A percentile compares a stretch with the other conserved stretches of the same genome.
Conservation (phyloP, 64 coral and sea anemone species). For the Montipora efflorescens region DNA sequence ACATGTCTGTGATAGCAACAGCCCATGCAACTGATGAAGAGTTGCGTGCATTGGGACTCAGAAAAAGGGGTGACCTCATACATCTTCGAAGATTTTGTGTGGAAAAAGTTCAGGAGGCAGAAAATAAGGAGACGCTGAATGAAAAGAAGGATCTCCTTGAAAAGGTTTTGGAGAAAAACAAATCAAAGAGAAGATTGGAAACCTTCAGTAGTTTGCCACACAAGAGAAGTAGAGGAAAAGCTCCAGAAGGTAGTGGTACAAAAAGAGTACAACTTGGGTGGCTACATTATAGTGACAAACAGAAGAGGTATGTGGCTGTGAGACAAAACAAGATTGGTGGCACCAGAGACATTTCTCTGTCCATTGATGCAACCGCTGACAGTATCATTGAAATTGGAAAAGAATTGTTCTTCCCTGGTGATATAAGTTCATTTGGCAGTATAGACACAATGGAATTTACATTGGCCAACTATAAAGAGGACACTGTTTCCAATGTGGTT, state of each 20-base stretch:
- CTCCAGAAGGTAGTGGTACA: constrained; percentile 55
- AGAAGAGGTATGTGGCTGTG: constrained; percentile 49
- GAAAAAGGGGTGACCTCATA: constrained; percentile 37
- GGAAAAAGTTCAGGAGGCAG: background rate
- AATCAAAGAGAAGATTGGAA: constrained; percentile 44
- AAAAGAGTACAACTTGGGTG: constrained; percentile 66
- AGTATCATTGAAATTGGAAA: constrained; percentile 64
- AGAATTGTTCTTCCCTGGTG: constrained; percentile 59
- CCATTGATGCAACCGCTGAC: constrained; percentile 35
- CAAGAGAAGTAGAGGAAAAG: constrained; percentile 67
- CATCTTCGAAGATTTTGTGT: background rate
- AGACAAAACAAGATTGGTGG: constrained; percentile 41
- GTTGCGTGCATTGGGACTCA: constrained; percentile 7
- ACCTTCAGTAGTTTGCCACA: constrained; percentile 54
- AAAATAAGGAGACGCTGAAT: background rate
- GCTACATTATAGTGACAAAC: constrained; percentile 39
- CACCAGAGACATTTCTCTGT: constrained; percentile 50
- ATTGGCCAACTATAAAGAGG: constrained; percentile 69
- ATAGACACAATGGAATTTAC: constrained; percentile 40
- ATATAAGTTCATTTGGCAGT: constrained; percentile 41
- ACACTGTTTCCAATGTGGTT: constrained; percentile 39
- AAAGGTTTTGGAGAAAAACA: constrained; percentile 35
- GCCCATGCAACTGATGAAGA: constrained; percentile 50
- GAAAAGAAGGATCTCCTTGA: constrained; percentile 35
- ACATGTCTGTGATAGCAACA: constrained; percentile 47